Conservation (phyloP, 2,113 vertebrate species). For the Canis aureus region DNA sequence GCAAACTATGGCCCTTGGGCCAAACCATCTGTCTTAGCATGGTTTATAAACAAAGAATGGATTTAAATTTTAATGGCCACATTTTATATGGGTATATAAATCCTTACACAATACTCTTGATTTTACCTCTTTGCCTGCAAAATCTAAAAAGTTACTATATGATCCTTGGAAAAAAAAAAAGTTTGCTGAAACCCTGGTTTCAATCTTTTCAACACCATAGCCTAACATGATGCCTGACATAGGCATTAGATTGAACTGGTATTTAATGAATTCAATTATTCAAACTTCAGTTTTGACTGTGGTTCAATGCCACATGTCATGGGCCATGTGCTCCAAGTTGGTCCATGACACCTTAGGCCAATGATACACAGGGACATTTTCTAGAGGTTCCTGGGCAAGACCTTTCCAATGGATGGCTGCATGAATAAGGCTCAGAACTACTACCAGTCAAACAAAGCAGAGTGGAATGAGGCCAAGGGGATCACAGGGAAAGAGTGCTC, state of each 20-base stretch:
- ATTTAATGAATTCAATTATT: background rate
- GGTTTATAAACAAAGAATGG: background rate
- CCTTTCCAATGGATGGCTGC: background rate
- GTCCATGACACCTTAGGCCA: background rate
- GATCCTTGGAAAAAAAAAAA: background rate
- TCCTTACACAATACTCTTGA: background rate
- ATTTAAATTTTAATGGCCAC: conserved; percentile 10
- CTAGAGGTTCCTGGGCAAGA: background rate
- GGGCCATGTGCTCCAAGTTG: background rate
- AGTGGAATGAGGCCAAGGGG: background rate
- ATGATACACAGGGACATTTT: background rate
- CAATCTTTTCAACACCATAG: conserved; percentile 5
- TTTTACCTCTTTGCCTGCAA: conserved; percentile 5
- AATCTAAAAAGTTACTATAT: conserved; percentile 17
- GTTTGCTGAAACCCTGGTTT: background rate
- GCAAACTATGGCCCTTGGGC: background rate
- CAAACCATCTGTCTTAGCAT: background rate
- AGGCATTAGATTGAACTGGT: background rate
- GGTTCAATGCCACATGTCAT: background rate
- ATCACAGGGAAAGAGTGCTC: background rate
- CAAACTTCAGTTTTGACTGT: background rate
- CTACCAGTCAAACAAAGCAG: background rate
- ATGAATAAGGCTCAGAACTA: background rate
- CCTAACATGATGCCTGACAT: background rate
- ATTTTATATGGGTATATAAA: background rate